Base-by-base conservation (phyloP, 92 coral and sea anemone species). In the Phymanthus crucifer region DNA sequence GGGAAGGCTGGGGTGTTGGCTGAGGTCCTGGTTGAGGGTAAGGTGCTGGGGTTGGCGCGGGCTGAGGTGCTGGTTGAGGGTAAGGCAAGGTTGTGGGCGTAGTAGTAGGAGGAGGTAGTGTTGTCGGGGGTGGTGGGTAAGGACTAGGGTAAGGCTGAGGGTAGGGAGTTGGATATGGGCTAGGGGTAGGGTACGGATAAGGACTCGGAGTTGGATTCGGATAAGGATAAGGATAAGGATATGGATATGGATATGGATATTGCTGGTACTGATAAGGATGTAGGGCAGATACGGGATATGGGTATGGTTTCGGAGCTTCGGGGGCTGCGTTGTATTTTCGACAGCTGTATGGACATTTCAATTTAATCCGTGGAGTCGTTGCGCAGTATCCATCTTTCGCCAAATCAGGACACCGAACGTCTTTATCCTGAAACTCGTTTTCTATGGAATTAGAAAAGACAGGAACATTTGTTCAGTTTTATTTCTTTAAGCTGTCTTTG, bases 321-420 rank as follows among this genome's bases (percentile, higher is more conserved):
- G 85, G 32, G 33, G 56, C 84, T 6, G 13, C 2, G 1, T 6
- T 21, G 81, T 88, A 83, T 70, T 75, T 83, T 32, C 77, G 78
- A 36, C 91, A 88, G 50, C 91, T 88, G 77, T 88, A 80, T 2
- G 85, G 91, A 36, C 91, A 88, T 19, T 75, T 83, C 40, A 33
- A 33, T 0, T 83, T 35, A 40, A 88, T 88, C 16, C 75, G 73
- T 14, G 27, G 5, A 72, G 73, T 83, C 17, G 88, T 66, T 13
- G 34, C 36, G 72, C 91, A 88, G 43, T 74, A 88, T 46, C 91
- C 91, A 13, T 57, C 66, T 34, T 71, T 78, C 11, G 83, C 91
- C 91, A 85, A 88, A 38, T 31, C 68, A 3, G 88, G 91, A 58
- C 88, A 88, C 32, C 87, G 87, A 2, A 79, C 83, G 21, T 67